phyloP scores from a whole-genome alignment of 2,888 invertebrate species.

The Cheilosia variabilis region DNA sequence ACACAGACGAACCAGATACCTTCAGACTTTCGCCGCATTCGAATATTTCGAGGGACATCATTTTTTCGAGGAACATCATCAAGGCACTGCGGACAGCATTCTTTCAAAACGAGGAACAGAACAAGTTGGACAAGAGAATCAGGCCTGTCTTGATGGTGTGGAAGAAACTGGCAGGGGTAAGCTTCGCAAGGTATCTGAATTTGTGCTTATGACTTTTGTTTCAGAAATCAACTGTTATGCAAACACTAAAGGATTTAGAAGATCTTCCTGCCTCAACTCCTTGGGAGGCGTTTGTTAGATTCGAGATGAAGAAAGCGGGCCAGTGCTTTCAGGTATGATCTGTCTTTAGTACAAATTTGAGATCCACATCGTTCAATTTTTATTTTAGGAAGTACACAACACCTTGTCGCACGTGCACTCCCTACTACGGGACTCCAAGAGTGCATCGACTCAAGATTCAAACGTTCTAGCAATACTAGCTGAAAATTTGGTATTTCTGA shows the following conservation, averaged over 20 bases:
- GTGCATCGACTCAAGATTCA: slow-evolving; percentile 74
- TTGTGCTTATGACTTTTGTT: slow-evolving; percentile 20
- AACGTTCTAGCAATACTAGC: slow-evolving; percentile 78
- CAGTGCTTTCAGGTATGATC: slow-evolving; percentile 77
- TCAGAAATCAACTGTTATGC: slow-evolving; percentile 78
- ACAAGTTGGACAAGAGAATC: slow-evolving; percentile 85
- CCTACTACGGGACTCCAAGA: slow-evolving; percentile 78
- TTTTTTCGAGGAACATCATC: slow-evolving; percentile 80
- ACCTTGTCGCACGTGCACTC: slow-evolving; percentile 80
- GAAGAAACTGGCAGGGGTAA: slow-evolving; percentile 89
- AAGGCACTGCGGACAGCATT: slow-evolving; percentile 79
- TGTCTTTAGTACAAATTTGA: background rate
- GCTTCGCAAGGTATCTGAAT: background rate
- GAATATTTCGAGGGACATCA: slow-evolving; percentile 81
- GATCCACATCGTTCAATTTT: background rate
- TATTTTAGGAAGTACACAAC: slow-evolving; percentile 79
- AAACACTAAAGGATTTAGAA: slow-evolving; percentile 77
- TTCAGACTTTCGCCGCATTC: slow-evolving; percentile 82
- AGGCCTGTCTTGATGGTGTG: slow-evolving; percentile 91
- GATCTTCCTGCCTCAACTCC: slow-evolving; percentile 76
- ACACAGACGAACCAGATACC: slow-evolving; percentile 81
- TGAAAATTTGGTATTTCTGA: slow-evolving; percentile 79
- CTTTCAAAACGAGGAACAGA: slow-evolving; percentile 76
- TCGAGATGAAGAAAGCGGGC: slow-evolving; percentile 80
- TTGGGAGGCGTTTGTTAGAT: slow-evolving; percentile 81